Conservation (phyloP, 2,888 invertebrate species). For the Koerneria pararmatus region DNA sequence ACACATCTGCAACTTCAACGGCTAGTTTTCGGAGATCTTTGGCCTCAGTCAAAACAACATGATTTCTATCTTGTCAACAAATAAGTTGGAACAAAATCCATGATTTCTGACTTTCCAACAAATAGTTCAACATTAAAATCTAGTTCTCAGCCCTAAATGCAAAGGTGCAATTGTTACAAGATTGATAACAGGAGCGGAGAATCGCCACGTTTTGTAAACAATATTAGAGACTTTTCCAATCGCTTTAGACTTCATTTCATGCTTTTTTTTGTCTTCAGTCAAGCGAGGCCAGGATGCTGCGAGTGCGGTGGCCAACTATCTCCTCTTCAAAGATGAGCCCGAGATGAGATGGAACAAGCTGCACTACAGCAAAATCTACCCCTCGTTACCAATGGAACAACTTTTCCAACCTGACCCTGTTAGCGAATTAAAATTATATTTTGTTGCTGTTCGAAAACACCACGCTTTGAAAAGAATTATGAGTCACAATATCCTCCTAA, state of each 20-base stretch:
- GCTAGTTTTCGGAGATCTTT: conserved; percentile 30
- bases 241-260: background rate
- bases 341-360: conserved; percentile 50
- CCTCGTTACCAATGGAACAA: conserved; percentile 8
- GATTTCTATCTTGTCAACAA: too few relatives aligned
- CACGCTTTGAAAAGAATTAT: background rate
- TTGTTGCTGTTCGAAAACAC: background rate
- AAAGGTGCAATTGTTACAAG: background rate
- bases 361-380: conserved; percentile 44
- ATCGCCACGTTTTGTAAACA: too few relatives aligned
- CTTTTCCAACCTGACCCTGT: conserved; percentile 26
- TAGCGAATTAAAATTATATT: conserved; percentile 5
- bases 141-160: too few relatives aligned
- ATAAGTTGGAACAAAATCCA: too few relatives aligned
- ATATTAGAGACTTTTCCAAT: too few relatives aligned
- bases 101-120: too few relatives aligned
- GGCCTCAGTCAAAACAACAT: too few relatives aligned
- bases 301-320: conserved; percentile 48
- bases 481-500: background rate
- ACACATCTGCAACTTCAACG: conserved; percentile 52
- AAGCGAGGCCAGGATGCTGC: conserved; percentile 50
- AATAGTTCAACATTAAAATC: too few relatives aligned
- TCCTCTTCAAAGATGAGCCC: conserved; percentile 48
- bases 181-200: too few relatives aligned
- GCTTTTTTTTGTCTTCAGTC: conserved; percentile 32